Evolutionary conservation across 2,113 vertebrate genomes (phyloP).

Genomic region (Podocnemis expansa): DNA sequence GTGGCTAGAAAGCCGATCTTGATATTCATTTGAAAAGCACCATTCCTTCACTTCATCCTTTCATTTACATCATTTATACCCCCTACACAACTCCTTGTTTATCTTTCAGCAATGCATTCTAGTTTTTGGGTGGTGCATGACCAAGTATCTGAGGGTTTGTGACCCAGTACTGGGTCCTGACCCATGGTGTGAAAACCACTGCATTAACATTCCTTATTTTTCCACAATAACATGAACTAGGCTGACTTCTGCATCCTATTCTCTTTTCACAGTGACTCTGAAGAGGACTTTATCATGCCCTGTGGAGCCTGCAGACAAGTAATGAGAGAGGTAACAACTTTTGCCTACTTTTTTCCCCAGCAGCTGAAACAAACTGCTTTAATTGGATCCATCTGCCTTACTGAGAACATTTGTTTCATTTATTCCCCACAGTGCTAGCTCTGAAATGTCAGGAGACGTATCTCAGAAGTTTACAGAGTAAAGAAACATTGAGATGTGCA

Average conservation of each 20-base stretch:
- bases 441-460: neutral
- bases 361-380: neutral
- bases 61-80: too few relatives aligned
- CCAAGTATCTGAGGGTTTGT: too few relatives aligned
- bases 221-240: fast-evolving
- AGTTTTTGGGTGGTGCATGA: too few relatives aligned
- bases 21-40: too few relatives aligned
- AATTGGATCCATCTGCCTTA: neutral
- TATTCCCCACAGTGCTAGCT: neutral
- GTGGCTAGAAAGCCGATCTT: too few relatives aligned
- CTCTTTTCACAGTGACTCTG: slow-evolving; percentile 81
- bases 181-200: too few relatives aligned
- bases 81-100: too few relatives aligned
- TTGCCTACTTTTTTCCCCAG: neutral
- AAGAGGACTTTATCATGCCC: slow-evolving; percentile 84
- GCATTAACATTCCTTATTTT: neutral
- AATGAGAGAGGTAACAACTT: slow-evolving; percentile 88
- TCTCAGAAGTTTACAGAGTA: neutral
- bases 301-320: slow-evolving; percentile 95
- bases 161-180: too few relatives aligned
- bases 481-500: neutral
- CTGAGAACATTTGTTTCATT: neutral
- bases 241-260: slow-evolving; percentile 34
- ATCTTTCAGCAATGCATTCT: too few relatives aligned
- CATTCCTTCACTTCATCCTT: too few relatives aligned